phyloP scores from a whole-genome alignment of 2,113 vertebrate genomes.

The Nannospalax galili region DNA sequence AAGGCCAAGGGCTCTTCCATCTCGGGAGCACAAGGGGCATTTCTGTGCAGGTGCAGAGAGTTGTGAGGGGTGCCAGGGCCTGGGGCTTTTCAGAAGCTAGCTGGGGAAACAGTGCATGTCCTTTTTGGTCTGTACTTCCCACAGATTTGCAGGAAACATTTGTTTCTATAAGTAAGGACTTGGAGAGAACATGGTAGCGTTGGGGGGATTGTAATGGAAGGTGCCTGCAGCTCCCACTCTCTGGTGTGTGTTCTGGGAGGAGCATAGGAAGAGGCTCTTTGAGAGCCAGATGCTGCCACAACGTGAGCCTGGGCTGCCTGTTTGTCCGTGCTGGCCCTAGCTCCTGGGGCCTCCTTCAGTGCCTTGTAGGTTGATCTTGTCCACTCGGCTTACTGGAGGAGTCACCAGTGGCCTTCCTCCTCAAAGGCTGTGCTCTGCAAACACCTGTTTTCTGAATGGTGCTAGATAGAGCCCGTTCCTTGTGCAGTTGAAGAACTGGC shows the following conservation, averaged over 20 bases:
- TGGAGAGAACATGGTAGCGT: not conserved
- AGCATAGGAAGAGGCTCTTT: not conserved
- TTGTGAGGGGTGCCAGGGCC: accelerated
- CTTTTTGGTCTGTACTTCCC: not conserved
- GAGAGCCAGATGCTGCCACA: not conserved
- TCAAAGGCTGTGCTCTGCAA: not conserved
- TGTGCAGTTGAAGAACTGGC: too few species aligned
- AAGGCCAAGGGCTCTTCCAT: not conserved
- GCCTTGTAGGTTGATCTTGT: not conserved
- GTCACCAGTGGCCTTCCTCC: not conserved
- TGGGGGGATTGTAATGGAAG: not conserved
- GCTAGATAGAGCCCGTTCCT: accelerated
- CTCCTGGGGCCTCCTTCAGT: not conserved
- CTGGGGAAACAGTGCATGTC: not conserved
- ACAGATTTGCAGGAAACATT: not conserved
- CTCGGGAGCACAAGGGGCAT: accelerated
- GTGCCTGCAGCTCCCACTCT: not conserved
- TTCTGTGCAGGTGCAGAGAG: accelerated
- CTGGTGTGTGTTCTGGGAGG: not conserved
- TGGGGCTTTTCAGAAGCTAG: too few species aligned
- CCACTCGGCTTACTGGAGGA: too few species aligned
- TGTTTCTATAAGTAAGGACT: not conserved
- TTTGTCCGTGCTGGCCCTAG: too few species aligned
- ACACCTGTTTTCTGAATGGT: not conserved
- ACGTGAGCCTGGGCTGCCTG: not conserved